Base-by-base conservation (phyloP, 2,113 vertebrate species). In the Micronycteris hirsuta region DNA sequence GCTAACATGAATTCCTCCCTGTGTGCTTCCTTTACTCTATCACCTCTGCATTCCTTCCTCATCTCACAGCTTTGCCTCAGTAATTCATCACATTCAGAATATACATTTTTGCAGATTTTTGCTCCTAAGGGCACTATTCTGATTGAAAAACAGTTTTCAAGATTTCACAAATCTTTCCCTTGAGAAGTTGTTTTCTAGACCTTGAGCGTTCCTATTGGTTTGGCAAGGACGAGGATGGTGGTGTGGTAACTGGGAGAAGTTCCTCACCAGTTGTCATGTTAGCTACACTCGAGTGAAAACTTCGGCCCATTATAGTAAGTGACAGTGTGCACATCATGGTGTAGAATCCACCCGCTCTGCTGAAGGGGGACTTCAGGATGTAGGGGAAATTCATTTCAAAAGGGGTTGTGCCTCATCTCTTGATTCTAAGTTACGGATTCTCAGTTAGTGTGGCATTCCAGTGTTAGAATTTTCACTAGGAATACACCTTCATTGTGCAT, bases 161-260 rank as follows among this genome's bases (percentile, higher is more conserved):
- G 56, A 89, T 77, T 97, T 97, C 11, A 94, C 9, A 92, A 88
- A 56, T 93, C 61, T 91, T 88, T 94, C n/a, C 45, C 54, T 93
- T 73, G 47, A 86, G 70, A 82, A 91, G 56, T 80, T 77, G 43
- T 81, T 49, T 31, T 63, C 81, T 93, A 88, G 49, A 49, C 49
- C 65, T 85, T 68, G 26, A 95, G 52, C 22, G 67, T 73, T 43
- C 36, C 38, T 91, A n/a, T 49, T 89, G 73, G 83, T 28, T 49
- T 93, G 87, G 26, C 47, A 84, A 7, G 41, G 67, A 89, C 14
- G 43, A 41, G 31, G 15, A 28, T 82, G 33, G 88, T 95, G 70
- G 84, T 47, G 6, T 65, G 74, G 43, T 80, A 80, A 83, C 68
- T 65, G 63, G 28, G 63, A 58, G 38, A 73, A 68, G 52, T 67